Evolutionary conservation across 2,797 vertebrate genomes (phyloP), one percentile per base, ranked within the genome.

Genomic region (Limnodromus scolopaceus): DNA sequence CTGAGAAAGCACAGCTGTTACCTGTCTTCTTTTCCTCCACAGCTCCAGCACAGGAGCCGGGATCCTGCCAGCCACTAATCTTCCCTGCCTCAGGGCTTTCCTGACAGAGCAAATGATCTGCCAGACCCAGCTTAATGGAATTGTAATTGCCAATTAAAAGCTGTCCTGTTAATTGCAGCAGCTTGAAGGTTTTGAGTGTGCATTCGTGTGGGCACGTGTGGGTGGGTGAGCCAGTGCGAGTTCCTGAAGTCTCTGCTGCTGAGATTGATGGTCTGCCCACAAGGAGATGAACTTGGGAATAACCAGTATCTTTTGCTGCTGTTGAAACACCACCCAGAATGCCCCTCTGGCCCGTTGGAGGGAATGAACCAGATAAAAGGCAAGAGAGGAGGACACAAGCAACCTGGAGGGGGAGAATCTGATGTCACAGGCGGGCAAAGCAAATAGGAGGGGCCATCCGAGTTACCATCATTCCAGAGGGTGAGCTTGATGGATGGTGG

Each of bases 131-230:
- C 65, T 89, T 96, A 97, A 97, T 97, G 97, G 96, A 95, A 97
- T 78, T 95, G 95, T 95, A 97, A 98, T 97, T 97, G 97, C 88
- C 97, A 97, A 97, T 98, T 98, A 97, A 97, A 97, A 96, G 82
- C 96, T 93, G 89, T 94, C 94, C 97, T 78, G 92, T 95, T 98
- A 97, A 98, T 97, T 96, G 96, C 93, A 60, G 91, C 78, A 92
- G 70, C 85, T 89, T 66, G 88, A 95, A 96, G 86, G 66, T 96
- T 96, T 96, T 49, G 76, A 84, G 91, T 51, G 72, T 48, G 92
- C 69, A 5, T 51, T 74, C 4, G 1, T n/a, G 61, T 55, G 85
- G 65, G 48, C 69, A 63, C 2, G 5, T 30, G 51, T 13, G 39
- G 28, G 70, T 39, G 46, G 3, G 0, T 17, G 53, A 57, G 49